Percentiles rank a stretch among this genome's conserved stretches.
phyloP scores from a whole-genome alignment of 2,888 invertebrate species.

The Brenthis ino region DNA sequence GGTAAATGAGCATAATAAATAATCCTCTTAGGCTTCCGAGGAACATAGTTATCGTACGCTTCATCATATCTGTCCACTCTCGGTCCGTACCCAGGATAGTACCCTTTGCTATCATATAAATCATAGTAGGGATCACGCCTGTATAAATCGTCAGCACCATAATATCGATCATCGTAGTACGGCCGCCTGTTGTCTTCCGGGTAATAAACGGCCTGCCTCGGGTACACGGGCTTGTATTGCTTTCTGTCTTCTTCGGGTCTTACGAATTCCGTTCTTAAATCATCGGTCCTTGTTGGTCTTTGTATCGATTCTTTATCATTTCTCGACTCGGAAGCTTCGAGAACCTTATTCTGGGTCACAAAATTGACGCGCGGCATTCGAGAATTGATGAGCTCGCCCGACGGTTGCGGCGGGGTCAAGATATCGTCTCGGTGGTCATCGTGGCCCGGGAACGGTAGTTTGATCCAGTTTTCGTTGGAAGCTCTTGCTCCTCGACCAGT shows the following conservation, averaged over 20 bases:
- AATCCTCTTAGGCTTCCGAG: conserved; percentile 82
- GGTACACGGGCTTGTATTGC: conserved; percentile 70
- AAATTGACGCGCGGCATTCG: conserved; percentile 86
- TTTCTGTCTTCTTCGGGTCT: conserved; percentile 66
- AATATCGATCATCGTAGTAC: conserved; percentile 69
- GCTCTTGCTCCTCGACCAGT: conserved; percentile 83
- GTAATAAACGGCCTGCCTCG: conserved; percentile 75
- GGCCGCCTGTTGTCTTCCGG: conserved; percentile 72
- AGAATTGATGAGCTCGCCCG: conserved; percentile 80
- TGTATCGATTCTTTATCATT: conserved; percentile 77
- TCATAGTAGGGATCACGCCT: conserved; percentile 73
- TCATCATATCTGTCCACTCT: conserved; percentile 73
- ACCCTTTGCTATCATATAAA: conserved; percentile 64
- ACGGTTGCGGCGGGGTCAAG: conserved; percentile 79
- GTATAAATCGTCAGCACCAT: conserved; percentile 66
- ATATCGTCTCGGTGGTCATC: conserved; percentile 64
- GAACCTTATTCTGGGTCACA: conserved; percentile 83
- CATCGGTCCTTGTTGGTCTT: conserved; percentile 67
- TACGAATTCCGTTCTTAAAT: conserved; percentile 74
- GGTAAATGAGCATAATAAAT: conserved; percentile 88
- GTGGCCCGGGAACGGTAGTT: conserved; percentile 77
- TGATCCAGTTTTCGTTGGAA: conserved; percentile 84
- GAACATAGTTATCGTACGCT: conserved; percentile 64
- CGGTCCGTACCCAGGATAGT: conserved; percentile 58
- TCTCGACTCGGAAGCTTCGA: conserved; percentile 76